Base-by-base conservation (phyloP, 2,888 invertebrate species). In the Allacma fusca region DNA sequence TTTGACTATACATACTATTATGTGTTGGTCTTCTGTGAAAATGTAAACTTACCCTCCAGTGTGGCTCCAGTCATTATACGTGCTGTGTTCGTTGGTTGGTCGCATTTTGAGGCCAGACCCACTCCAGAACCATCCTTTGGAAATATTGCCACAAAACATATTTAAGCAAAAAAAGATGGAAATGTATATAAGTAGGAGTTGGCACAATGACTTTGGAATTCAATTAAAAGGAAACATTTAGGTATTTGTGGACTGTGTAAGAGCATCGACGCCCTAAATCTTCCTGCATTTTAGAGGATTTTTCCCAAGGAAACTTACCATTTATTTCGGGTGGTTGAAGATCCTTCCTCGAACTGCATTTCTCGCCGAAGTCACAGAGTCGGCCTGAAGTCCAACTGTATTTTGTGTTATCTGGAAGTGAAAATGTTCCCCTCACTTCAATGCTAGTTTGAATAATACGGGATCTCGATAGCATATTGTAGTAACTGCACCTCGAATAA, bases 381-480 rank as follows among this genome's bases (percentile, higher is more conserved):
- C 95, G 92, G 73, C 96, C 96, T 1, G 94, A 94, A 19, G 95
- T 95, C 96, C 96, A 96, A 85, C 95, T 95, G 89, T 95, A 95
- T 4, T 82, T 78, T 0, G 79, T 69, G 13, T 81, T 76, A 21
- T 71, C 78, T 78, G 28, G 7, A 50, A 50, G n/a, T 5, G 19
- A 50, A 50, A 50, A 50, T 50, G 2, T 50, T 34, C 34, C 34
- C 9, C 5, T 34, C 34, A 34, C 50, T 50, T 50, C 9, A 50
- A n/a, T 50, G 50, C 19, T 50, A 50, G 50, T 73, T 19, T 50
- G 50, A 19, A 50, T 50, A n/a, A 16, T 50, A 50, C 50, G 2
- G 16, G 16, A 16, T n/a, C 50, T 50, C n/a, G 50, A 50, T 50
- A 50, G 50, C 19, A 50, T n/a, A 50, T 50, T 50, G n/a, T 19